A percentile compares a stretch with the other conserved stretches of the same genome.
phyloP scores from a whole-genome alignment of 2,888 invertebrate species.

The Slavum lentiscoides region DNA sequence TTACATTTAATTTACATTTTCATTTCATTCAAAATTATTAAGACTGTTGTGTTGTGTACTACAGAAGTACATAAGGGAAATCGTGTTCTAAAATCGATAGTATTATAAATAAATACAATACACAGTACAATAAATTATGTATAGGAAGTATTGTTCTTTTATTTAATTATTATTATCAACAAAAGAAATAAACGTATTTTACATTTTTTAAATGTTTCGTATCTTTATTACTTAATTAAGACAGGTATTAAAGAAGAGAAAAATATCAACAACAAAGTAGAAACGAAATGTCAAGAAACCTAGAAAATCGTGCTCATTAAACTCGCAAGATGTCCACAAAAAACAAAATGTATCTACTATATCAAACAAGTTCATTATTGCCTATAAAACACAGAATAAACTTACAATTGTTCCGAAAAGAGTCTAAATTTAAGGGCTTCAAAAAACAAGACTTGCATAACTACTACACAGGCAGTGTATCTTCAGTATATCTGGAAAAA shows the following conservation, averaged over 20 bases:
- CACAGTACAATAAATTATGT: background rate
- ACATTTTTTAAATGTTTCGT: conserved; percentile 15
- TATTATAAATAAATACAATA: too few species aligned
- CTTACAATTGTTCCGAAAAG: conserved; percentile 18
- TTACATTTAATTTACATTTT: background rate
- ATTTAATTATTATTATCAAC: background rate
- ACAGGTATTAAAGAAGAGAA: conserved; percentile 23
- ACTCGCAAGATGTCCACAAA: conserved; percentile 35
- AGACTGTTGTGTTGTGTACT: background rate
- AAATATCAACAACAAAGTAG: conserved; percentile 32
- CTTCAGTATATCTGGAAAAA: conserved; percentile 27
- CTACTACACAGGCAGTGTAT: conserved; percentile 46
- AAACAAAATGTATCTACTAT: conserved; percentile 43
- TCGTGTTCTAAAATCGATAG: too few species aligned
- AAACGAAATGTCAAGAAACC: conserved; percentile 36
- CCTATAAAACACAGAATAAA: conserved; percentile 32
- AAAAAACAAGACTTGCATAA: conserved; percentile 35
- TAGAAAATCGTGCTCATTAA: conserved; percentile 43
- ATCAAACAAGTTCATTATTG: conserved; percentile 42
- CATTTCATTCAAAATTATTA: background rate
- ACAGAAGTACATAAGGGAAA: too few species aligned
- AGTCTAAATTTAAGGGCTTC: conserved; percentile 34
- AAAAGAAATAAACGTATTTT: conserved; percentile 22
- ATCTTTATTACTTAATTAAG: conserved; percentile 41
- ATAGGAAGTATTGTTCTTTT: background rate